Evolutionary conservation across 2,888 invertebrate species (phyloP).

Genomic region (Bugulina stolonifera): DNA sequence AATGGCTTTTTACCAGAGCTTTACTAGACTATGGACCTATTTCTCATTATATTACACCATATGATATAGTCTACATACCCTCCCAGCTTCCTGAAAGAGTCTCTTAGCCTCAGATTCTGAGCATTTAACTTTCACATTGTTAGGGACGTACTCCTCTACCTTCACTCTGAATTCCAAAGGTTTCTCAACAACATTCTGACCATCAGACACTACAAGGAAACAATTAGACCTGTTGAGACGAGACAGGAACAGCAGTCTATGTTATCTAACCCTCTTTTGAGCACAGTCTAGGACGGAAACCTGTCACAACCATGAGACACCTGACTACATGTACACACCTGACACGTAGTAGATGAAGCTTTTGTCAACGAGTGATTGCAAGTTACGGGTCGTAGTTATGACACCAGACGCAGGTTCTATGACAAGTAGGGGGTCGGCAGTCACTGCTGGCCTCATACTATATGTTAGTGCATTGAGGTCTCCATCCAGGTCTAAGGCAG

Average conservation of each 20-base stretch:
- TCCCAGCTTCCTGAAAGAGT: not conserved
- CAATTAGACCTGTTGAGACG: too few relatives aligned
- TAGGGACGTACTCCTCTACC: not conserved
- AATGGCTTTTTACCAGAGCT: too few relatives aligned
- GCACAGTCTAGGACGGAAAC: too few relatives aligned
- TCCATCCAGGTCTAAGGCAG: conserved; percentile 2
- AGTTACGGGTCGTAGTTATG: not conserved
- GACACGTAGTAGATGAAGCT: not conserved
- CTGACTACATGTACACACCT: not conserved
- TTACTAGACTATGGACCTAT: too few relatives aligned
- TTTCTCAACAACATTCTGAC: not conserved
- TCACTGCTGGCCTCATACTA: conserved; percentile 5
- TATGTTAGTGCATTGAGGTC: not conserved
- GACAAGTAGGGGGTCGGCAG: not conserved
- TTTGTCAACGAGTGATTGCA: not conserved
- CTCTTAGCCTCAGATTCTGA: not conserved
- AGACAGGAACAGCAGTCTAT: too few relatives aligned
- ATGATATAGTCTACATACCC: too few relatives aligned
- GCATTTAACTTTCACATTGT: conserved; percentile 5
- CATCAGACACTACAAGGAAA: conserved; percentile 11
- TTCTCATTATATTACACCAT: too few relatives aligned
- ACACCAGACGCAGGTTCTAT: not conserved
- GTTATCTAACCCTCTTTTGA: too few relatives aligned
- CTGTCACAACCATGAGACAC: too few relatives aligned
- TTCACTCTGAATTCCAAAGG: not conserved